Percentiles rank a stretch among this genome's conserved stretches.
Conservation (phyloP, 1,140 invertebrate species). For the Bombus pascuorum region DNA sequence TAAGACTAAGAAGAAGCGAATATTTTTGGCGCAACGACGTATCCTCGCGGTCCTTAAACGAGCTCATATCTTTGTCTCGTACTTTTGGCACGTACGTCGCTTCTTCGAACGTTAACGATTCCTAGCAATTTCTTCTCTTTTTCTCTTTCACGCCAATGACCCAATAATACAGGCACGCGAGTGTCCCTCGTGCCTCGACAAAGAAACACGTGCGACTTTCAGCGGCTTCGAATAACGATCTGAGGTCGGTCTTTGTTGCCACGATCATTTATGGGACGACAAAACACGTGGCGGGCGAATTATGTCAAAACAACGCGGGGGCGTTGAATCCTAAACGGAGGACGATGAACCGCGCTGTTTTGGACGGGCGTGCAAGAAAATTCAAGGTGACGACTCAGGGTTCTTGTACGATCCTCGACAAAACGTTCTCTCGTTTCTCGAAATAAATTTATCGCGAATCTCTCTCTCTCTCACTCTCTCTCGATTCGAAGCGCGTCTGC, state of each 20-base stretch:
- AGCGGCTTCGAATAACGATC: slow-evolving; percentile 21
- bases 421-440: background rate
- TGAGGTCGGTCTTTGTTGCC: slow-evolving; percentile 8
- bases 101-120: background rate
- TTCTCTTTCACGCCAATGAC: background rate
- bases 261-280: slow-evolving; percentile 21
- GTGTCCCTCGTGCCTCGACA: background rate
- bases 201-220: slow-evolving; percentile 16
- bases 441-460: slow-evolving; percentile 17
- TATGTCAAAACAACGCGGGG: slow-evolving; percentile 40
- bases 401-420: background rate
- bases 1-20: slow-evolving; percentile 14
- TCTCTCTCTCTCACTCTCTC: background rate
- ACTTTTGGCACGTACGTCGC: slow-evolving; percentile 2
- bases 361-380: slow-evolving; percentile 19
- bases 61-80: background rate
- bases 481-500: background rate
- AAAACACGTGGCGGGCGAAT: background rate
- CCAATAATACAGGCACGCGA: slow-evolving; percentile 2
- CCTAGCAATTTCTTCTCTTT: background rate
- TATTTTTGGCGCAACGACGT: slow-evolving; percentile 26
- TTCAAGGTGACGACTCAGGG: slow-evolving; percentile 33
- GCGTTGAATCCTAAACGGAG: slow-evolving; percentile 13
- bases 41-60: background rate
- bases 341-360: slow-evolving; percentile 36